Conservation (phyloP, 2,888 invertebrate genomes). For the Trachelus tabidus region DNA sequence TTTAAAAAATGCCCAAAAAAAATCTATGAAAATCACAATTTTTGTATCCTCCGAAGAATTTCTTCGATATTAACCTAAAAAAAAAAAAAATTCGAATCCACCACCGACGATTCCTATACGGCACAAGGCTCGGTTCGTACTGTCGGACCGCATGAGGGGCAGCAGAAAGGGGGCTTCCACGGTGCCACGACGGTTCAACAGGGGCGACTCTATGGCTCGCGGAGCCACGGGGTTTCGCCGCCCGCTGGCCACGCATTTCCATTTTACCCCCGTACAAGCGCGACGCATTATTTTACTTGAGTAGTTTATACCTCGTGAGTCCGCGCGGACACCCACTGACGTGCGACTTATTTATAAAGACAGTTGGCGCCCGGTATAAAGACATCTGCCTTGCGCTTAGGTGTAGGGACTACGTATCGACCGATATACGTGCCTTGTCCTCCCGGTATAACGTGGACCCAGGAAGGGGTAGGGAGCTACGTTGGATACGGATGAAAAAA, state of each 20-base stretch:
- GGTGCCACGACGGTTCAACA: constrained; percentile 2
- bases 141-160: constrained; percentile 22
- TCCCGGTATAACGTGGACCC: not conserved
- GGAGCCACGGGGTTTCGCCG: constrained; percentile 51
- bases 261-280: constrained; percentile 45
- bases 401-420: not conserved
- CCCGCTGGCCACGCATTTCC: constrained; percentile 54
- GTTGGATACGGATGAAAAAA: not conserved
- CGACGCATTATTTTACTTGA: constrained; percentile 23
- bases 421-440: not conserved
- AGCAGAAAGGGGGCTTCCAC: constrained; percentile 28
- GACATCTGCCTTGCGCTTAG: constrained; percentile 13
- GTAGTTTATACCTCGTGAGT: constrained; percentile 21
- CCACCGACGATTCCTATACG: not conserved
- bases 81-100: not conserved
- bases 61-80: not conserved
- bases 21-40: not conserved
- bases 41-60: not conserved
- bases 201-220: constrained; percentile 14
- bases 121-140: not conserved
- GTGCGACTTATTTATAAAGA: constrained; percentile 23
- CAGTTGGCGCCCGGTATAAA: constrained; percentile 22
- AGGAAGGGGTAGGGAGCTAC: not conserved
- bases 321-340: constrained; percentile 23
- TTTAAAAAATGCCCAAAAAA: too few species aligned